Evolutionary conservation across 2,888 invertebrate genomes (phyloP), one percentile per base, ranked within the genome.

Genomic region (Hecatera dysodea): DNA sequence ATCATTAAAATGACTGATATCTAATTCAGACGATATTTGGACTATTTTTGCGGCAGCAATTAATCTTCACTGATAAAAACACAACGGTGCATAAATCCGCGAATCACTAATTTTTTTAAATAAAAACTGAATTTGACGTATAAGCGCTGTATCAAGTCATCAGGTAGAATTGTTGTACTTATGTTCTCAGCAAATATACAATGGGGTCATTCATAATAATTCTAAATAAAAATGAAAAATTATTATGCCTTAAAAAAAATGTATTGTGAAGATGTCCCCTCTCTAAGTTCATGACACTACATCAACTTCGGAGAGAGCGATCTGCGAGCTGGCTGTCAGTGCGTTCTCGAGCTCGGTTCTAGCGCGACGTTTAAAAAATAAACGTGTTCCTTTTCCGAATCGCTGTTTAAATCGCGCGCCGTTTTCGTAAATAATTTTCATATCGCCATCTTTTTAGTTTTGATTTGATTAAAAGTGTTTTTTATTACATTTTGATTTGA

Each of bases 301-400:
- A 75, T 75, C 78, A 65, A 60, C 77, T 80, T 75, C 84, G 85
- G 94, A 94, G 94, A 95, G 94, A 94, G 94, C 92, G 93, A 88
- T 91, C 90, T 88, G 85, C 80, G 86, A 81, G 81, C 79, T 61
- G 85, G 78, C 88, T 88, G 89, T 80, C 92, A 94, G 94, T 94
- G 85, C 88, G 86, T 87, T 89, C 81, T 87, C 83, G 88, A 83
- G 78, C 84, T 84, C 88, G 88, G 85, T 76, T 81, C 87, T 87
- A 79, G 78, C 74, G 83, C 81, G 86, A 90, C 92, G 93, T 85
- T 83, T 73, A 57, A 86, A 89, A 88, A 88, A 80, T 76, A 83
- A 75, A 71, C 85, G 80, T 65, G 87, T 90, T 90, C 89, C 84
- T 87, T 80, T 89, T 90, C 85, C 85, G 80, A 90, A 88, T 74